Evolutionary conservation across 2,113 vertebrate species (phyloP), one percentile per base, ranked within the genome.

Genomic region (Diadophis punctatus): DNA sequence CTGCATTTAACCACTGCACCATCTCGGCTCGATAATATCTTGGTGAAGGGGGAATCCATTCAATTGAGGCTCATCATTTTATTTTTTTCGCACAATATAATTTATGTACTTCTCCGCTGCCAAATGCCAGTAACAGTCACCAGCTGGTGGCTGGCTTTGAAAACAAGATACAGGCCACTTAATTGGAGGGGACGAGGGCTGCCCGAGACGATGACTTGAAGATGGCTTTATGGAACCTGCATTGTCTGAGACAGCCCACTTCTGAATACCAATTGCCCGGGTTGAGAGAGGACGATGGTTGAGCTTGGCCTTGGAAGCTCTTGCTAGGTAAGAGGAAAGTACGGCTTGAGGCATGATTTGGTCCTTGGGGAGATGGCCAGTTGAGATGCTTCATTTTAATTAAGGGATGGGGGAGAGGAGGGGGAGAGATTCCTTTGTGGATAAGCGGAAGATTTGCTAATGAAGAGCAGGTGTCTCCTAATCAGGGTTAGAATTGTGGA

Each of bases 401-500:
- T 92, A 92, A 88, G 86, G 63, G 63, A n/a, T 68, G 63, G 12
- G 12, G 30, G 27, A 58, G 34, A 8, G 58, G 53, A 14, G 49
- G 49, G 46, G 3, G 87, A 27, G 52, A 30, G 34, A 51, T 39
- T 22, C 58, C n/a, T 48, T 16, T 11, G 87, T 80, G 87, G 34
- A 1, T 84, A 58, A 92, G 91, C 63, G 48, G n/a, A 89, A 89
- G 87, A 88, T 89, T 92, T 84, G 87, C 87, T 92, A 92, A 89
- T 92, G 91, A 89, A 92, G 87, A 89, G 63, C 87, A 89, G 91
- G 91, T 92, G 91, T 84, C 91, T 92, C 18, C 51, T 84, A 92
- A 92, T 92, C 63, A 92, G 87, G 87, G 91, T 89, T 92, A 89
- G 87, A 92, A 48, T 58, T 18, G 43, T 84, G 68, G 87, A 92